phyloP scores from a whole-genome alignment of 2,888 invertebrate genomes.

The Sisyra terminalis region DNA sequence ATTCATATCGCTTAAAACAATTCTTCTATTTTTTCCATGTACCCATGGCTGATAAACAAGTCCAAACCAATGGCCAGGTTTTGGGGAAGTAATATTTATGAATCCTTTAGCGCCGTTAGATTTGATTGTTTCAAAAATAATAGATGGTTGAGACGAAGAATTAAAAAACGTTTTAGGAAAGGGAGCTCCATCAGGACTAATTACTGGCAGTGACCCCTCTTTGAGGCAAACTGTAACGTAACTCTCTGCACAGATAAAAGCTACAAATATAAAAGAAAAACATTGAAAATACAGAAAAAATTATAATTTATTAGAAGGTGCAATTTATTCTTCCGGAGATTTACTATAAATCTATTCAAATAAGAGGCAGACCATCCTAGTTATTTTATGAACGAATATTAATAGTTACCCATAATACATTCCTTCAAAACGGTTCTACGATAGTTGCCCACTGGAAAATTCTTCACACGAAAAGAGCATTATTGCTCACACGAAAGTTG shows the following conservation, averaged over 20 bases:
- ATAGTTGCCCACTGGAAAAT: too few relatives aligned
- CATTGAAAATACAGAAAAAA: too few relatives aligned
- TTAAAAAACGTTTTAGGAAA: slow-evolving; percentile 36
- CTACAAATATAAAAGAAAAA: slow-evolving; percentile 3
- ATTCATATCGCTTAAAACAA: slow-evolving; percentile 48
- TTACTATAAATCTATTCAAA: too few relatives aligned
- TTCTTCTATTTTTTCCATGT: slow-evolving; percentile 52
- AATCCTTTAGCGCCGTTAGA: slow-evolving; percentile 43
- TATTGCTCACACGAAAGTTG: too few relatives aligned
- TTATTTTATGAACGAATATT: too few relatives aligned
- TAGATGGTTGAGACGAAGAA: slow-evolving; percentile 22
- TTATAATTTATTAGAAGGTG: too few relatives aligned
- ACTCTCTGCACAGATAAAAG: background rate
- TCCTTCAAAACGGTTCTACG: too few relatives aligned
- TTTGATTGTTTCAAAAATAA: slow-evolving; percentile 38
- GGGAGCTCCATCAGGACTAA: slow-evolving; percentile 63
- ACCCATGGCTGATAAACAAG: slow-evolving; percentile 62
- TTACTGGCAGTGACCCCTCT: slow-evolving; percentile 66
- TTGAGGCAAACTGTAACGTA: slow-evolving; percentile 57
- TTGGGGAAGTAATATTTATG: slow-evolving; percentile 44
- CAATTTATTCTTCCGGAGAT: too few relatives aligned
- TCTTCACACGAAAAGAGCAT: too few relatives aligned
- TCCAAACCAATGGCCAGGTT: slow-evolving; percentile 65
- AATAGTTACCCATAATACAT: too few relatives aligned
- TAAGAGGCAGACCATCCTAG: too few relatives aligned